Evolutionary conservation across 2,113 vertebrate genomes (phyloP).

Genomic region (Prinia subflava): DNA sequence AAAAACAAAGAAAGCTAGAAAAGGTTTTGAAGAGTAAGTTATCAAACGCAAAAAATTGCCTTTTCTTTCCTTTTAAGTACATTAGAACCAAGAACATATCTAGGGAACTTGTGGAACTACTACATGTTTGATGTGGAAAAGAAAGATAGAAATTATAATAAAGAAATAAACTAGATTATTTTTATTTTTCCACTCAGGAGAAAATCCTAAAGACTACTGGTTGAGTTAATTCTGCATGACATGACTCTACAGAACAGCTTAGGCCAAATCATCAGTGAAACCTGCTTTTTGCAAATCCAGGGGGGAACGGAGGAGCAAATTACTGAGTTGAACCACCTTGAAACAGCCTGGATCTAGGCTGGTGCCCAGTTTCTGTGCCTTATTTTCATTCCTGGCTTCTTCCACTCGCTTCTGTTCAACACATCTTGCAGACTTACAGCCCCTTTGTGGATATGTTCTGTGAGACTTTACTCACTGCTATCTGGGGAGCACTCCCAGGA

Average conservation of each 20-base stretch:
- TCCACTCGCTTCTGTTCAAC: background rate
- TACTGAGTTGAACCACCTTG: background rate
- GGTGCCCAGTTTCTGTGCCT: background rate
- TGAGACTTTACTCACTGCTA: background rate
- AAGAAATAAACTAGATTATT: background rate
- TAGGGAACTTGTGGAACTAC: background rate
- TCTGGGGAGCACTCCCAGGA: rapidly evolving
- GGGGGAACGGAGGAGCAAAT: background rate
- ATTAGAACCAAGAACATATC: background rate
- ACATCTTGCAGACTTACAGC: background rate
- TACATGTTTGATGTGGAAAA: background rate
- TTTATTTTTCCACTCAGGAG: background rate
- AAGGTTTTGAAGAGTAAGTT: background rate
- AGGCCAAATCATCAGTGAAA: background rate
- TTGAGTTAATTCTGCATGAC: background rate
- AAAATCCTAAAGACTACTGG: background rate
- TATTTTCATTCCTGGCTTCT: background rate
- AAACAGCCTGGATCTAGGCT: background rate
- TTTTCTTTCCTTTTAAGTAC: background rate
- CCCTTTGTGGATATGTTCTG: background rate
- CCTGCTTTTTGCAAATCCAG: background rate
- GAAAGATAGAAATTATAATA: background rate
- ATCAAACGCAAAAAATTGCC: background rate
- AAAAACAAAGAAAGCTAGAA: background rate
- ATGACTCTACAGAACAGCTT: background rate